Conservation (phyloP, 2,888 invertebrate genomes). For the Portevinia maculata region DNA sequence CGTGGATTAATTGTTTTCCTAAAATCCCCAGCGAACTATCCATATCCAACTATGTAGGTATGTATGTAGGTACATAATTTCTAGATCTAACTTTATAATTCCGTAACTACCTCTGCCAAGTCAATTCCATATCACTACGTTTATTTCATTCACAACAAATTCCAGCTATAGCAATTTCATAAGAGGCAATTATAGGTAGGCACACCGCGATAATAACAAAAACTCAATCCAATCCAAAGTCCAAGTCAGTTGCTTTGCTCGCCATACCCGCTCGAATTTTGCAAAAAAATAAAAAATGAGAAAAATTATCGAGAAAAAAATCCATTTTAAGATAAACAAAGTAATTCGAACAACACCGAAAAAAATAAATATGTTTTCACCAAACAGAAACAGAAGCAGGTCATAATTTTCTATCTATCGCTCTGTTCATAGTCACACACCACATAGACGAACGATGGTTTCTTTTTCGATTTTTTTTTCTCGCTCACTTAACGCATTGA, state of each 20-base stretch:
- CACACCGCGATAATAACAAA: conserved; percentile 17
- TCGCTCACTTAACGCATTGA: conserved; percentile 28
- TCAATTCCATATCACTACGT: neutral
- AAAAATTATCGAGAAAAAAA: conserved; percentile 8
- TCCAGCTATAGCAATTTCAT: conserved; percentile 28
- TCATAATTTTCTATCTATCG: conserved; percentile 59
- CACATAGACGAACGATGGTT: conserved; percentile 26
- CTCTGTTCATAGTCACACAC: conserved; percentile 14
- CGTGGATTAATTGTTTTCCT: no score
- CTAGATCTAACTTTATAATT: conserved; percentile 18
- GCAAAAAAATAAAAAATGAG: neutral
- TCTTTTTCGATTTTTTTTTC: conserved; percentile 31
- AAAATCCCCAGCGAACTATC: no score
- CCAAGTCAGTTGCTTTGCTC: neutral
- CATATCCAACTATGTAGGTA: no score
- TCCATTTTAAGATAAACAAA: conserved; percentile 1
- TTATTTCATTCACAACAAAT: conserved; percentile 43
- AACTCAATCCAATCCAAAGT: conserved; percentile 37
- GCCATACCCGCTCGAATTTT: neutral
- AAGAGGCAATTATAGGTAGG: neutral
- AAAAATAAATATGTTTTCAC: conserved; percentile 31
- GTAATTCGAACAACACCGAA: neutral
- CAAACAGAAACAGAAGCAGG: conserved; percentile 62
- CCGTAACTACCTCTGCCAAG: conserved; percentile 8
- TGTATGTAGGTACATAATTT: neutral